A percentile compares a stretch with the other conserved stretches of the same genome.
Evolutionary conservation across 92 coral and sea anemone species (phyloP).

Genomic region (Epizoanthus rinbou): DNA sequence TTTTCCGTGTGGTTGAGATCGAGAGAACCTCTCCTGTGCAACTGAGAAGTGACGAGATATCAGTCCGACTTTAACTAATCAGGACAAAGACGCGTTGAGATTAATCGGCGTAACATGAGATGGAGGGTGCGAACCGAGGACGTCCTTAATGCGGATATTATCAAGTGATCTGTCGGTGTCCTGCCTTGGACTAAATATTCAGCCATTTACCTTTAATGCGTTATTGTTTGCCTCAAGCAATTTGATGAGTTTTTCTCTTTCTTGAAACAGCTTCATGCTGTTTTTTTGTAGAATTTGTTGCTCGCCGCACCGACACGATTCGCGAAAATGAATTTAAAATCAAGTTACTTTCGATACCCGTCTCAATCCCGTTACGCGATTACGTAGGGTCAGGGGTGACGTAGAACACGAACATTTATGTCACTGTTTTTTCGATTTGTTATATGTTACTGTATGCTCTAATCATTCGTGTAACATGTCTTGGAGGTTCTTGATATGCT

Average conservation of each 20-base stretch:
- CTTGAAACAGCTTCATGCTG: slow-evolving; percentile 3
- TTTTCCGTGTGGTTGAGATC: neutral
- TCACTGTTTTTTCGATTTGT: slow-evolving; percentile 1
- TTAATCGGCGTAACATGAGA: slow-evolving; percentile 24
- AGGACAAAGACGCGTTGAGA: slow-evolving; percentile 46
- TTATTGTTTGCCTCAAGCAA: neutral
- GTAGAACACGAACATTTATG: neutral
- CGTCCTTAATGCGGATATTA: slow-evolving; percentile 29
- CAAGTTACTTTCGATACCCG: slow-evolving; percentile 7
- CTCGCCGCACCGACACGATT: slow-evolving; percentile 12
- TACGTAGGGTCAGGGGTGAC: slow-evolving; percentile 20
- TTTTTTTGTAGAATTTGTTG: neutral
- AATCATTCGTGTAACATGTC: too few species aligned
- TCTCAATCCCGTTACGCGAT: neutral
- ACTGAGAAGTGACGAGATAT: slow-evolving; percentile 28
- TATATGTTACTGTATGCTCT: neutral
- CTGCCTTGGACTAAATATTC: slow-evolving; percentile 29
- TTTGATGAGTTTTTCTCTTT: slow-evolving; percentile 6
- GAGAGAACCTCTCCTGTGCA: neutral
- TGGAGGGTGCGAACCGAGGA: slow-evolving; percentile 9
- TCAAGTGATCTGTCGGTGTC: slow-evolving; percentile 42
- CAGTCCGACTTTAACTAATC: neutral
- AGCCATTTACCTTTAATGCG: neutral
- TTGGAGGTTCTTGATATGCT: too few species aligned
- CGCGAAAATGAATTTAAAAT: neutral